Base-by-base conservation (phyloP, 2,113 vertebrate genomes). In the Protomyctophum bolini region DNA sequence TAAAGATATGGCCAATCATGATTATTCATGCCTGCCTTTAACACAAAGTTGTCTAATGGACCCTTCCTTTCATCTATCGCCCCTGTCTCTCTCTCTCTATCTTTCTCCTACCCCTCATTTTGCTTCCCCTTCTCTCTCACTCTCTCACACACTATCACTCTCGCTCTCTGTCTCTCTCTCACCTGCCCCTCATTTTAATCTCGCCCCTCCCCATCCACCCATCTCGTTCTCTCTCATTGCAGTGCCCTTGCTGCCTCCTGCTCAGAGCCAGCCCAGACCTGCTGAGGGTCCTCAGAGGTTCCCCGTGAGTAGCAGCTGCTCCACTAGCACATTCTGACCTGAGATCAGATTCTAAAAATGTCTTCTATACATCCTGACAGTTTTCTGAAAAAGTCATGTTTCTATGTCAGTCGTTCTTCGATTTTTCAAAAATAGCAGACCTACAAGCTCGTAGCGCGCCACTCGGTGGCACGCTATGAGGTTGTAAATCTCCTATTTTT, bases 171-270 rank as follows among this genome's bases (percentile, higher is more conserved):
- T 66, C 28, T 58, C 28, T 57, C 12, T 58, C 51, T 66, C 58
- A 58, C 60, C 50, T 14, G 1, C 6, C 50, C 12, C 58, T 63
- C 57, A 41, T 41, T 41, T 41, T 41, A 41, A 41, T 62, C 2
- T 14, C 45, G 12, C 68, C 6, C 49, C 50, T 62, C 10, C 63
- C 28, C 41, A 28, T 6, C 15, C 10, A 29, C 46, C 41, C 12
- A 28, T 29, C 58, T 59, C 49, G 52, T 59, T 66, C 28, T 56
- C 62, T 87, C 87, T 89, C 90, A 89, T 95, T 93, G 88, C 92
- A 99, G 98, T 97, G 94, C 96, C 98, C 91, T 93, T 98, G 94
- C 94, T 98, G 91, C 95, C 98, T 75, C 95, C 97, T 74, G 93
- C 93, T 88, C 98, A 96, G 11, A 95, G 94, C 94, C 98, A 97